These are phyloP conservation scores for Alexandromys oeconomus DNA, from an alignment of 2,797 vertebrate genomes.

Conservation along the genomic window DNA sequence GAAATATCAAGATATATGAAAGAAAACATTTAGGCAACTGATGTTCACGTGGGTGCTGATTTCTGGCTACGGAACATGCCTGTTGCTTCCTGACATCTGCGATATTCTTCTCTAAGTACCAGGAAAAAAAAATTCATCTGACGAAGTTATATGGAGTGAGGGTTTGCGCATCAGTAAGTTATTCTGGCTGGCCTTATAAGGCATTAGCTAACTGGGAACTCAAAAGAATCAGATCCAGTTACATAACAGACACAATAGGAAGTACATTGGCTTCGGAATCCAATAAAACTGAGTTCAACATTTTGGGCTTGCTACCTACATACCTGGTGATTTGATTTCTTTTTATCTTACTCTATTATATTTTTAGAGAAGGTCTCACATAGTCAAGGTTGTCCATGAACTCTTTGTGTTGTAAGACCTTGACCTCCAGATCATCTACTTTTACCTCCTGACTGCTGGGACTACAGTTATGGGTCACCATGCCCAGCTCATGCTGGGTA, in stretches of 20 bases:
- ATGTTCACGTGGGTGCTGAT: conserved; percentile 76
- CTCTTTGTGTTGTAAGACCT: background rate
- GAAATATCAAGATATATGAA: conserved; percentile 81
- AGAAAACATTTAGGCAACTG: conserved; percentile 80
- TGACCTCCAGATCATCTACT: background rate
- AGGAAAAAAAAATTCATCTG: conserved; percentile 11
- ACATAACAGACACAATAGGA: background rate
- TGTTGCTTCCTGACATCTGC: conserved; percentile 78
- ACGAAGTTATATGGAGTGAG: conserved; percentile 54
- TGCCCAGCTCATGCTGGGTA: background rate
- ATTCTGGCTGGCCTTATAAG: conserved; percentile 18
- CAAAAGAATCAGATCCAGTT: conserved; percentile 4
- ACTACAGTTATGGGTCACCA: background rate
- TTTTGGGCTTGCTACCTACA: background rate
- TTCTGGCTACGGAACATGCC: conserved; percentile 71
- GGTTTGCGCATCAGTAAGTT: conserved; percentile 49
- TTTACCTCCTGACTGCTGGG: background rate
- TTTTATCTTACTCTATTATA: background rate
- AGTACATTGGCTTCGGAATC: conserved; percentile 5
- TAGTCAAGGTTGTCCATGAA: background rate
- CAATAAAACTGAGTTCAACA: background rate
- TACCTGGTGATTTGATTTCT: background rate
- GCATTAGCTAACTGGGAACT: conserved; percentile 48
- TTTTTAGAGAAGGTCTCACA: background rate
- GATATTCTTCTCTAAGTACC: conserved; percentile 71